Evolutionary conservation across 2,113 vertebrate genomes (phyloP), one percentile per base, ranked within the genome.

Genomic region (Barbus barbus): DNA sequence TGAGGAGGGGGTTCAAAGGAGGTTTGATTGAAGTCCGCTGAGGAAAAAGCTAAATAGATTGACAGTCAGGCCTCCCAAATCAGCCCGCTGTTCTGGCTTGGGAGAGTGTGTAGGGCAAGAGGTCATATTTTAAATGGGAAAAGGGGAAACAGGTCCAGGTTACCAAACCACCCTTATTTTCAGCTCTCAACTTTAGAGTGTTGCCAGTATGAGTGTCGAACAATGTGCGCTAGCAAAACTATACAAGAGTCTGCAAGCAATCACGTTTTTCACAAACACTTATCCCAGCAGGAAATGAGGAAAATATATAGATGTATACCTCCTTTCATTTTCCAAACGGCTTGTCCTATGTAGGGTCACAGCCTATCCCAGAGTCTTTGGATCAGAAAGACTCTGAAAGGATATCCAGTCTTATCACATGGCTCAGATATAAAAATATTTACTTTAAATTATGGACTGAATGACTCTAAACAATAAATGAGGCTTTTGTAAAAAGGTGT

Each of bases 1-100:
- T 85, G 79, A 84, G 81, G 46, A 76, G 78, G 38, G 76, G 75
- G 83, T 87, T 90, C 88, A 88, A 90, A 88, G 85, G 77, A 77
- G 44, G 72, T 76, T 78, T 85, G 86, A 90, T 84, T 85, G 88
- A 88, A 86, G 81, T 63, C 86, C 28, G 71, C 84, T 78, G 79
- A 87, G 83, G 85, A 73, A 86, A 86, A 77, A 63, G 61, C 82
- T 61, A 84, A 82, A 82, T 82, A 61, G 86, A 87, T 88, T 88
- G 87, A 87, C 86, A 88, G 83, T 81, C 65, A 75, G 83, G 51
- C 61, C 81, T 85, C 84, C 79, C 84, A 84, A 86, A 87, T 88
- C 84, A 90, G 84, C 85, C 84, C 85, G 85, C 76, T 56, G 84
- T 61, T 84, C 76, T 13, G n/a, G 86, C 75, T 74, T 83, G 78